Conservation (phyloP, 2,113 vertebrate genomes). For the Buteo buteo region DNA sequence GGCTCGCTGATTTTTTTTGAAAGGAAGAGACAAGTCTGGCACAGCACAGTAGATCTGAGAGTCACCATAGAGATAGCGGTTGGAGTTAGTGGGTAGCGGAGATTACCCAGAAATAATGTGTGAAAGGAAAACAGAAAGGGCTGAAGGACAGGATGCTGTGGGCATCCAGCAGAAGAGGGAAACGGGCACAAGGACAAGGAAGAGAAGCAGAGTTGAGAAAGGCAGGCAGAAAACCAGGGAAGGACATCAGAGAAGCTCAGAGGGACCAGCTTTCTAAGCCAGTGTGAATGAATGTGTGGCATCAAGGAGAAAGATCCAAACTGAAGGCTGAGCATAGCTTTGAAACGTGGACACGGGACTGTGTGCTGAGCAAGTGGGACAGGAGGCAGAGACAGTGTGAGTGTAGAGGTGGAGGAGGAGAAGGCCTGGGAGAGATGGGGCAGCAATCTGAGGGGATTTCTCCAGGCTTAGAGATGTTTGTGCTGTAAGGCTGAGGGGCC, state of each 20-base stretch:
- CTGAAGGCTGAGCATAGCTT: neutral
- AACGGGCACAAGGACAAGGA: neutral
- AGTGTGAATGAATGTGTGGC: neutral
- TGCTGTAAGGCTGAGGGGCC: neutral
- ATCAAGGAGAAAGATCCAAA: neutral
- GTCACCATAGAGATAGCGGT: conserved; percentile 25
- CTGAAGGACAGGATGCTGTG: neutral
- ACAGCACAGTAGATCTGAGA: neutral
- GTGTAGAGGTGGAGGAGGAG: neutral
- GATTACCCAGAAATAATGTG: neutral
- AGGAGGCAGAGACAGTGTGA: neutral
- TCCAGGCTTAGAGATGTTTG: neutral
- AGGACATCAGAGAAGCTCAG: neutral
- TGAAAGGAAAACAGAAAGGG: neutral
- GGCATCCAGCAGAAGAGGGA: neutral
- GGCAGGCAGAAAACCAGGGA: neutral
- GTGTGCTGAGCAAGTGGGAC: neutral
- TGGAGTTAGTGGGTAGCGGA: neutral
- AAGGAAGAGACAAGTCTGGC: neutral
- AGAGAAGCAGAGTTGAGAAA: neutral
- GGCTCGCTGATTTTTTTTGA: neutral
- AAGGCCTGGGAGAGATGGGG: neutral
- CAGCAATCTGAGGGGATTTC: neutral
- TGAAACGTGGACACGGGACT: neutral
- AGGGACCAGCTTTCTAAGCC: neutral